phyloP scores from a whole-genome alignment of 2,797 vertebrate genomes.

The Acrocephalus scirpaceus region DNA sequence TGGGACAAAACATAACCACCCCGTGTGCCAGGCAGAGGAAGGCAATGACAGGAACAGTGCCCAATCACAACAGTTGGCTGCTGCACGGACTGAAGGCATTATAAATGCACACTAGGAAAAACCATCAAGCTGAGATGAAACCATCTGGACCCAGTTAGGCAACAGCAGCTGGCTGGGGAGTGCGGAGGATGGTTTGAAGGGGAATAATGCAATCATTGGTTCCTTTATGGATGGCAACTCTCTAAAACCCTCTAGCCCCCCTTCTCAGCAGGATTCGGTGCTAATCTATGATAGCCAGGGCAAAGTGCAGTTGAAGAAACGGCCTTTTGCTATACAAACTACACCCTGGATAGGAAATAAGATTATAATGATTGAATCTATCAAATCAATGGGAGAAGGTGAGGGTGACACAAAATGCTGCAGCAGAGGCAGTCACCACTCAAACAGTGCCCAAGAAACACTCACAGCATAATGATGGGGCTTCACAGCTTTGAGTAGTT shows the following conservation, averaged over 20 bases:
- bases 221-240: not conserved
- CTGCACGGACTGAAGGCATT: not conserved
- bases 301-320: not conserved
- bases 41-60: not conserved
- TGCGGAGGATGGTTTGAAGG: not conserved
- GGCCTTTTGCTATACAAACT: not conserved
- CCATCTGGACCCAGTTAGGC: conserved; percentile 35
- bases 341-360: not conserved
- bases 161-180: not conserved
- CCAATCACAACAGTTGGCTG: conserved; percentile 1
- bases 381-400: not conserved
- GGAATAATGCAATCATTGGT: not conserved
- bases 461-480: not conserved
- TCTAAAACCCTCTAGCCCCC: not conserved
- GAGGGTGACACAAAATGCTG: not conserved
- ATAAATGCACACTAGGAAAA: not conserved
- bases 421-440: not conserved
- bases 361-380: not conserved
- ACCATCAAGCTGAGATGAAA: conserved; percentile 25
- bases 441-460: not conserved
- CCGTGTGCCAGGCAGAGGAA: not conserved
- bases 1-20: not conserved
- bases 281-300: not conserved
- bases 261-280: not conserved
- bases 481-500: not conserved